Evolutionary conservation across 2,888 invertebrate species (phyloP).

Genomic region (Harpalus rufipes): DNA sequence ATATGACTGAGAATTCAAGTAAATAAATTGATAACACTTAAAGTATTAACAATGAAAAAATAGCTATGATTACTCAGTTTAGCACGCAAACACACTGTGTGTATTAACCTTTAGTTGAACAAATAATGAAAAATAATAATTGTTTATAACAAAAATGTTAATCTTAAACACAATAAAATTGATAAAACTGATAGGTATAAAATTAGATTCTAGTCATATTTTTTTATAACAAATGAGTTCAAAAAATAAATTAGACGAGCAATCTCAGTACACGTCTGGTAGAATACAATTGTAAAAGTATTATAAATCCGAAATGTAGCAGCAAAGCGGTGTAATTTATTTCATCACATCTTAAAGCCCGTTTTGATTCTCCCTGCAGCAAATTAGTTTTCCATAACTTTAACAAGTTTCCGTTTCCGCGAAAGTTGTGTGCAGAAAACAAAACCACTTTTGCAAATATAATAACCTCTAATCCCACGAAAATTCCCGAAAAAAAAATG

Average conservation of each 20-base stretch:
- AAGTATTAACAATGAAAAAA: no score
- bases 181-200: no score
- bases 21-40: no score
- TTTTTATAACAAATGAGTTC: background rate
- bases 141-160: no score
- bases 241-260: background rate
- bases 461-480: conserved; percentile 63
- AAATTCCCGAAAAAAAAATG: conserved; percentile 52
- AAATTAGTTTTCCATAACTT: conserved; percentile 64
- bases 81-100: no score
- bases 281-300: background rate
- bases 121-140: no score
- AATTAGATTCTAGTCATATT: background rate
- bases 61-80: no score
- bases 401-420: conserved; percentile 58
- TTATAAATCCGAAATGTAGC: conserved; percentile 12
- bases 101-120: no score
- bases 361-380: conserved; percentile 48
- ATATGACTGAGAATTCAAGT: no score
- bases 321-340: conserved; percentile 31
- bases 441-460: conserved; percentile 61
- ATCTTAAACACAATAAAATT: no score
- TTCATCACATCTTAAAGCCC: conserved; percentile 48
- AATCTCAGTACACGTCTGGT: background rate
- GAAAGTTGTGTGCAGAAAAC: conserved; percentile 53